A percentile compares a stretch with the other conserved stretches of the same genome.
phyloP scores from a whole-genome alignment of 2,888 invertebrate species.

The Troilus luridus region DNA sequence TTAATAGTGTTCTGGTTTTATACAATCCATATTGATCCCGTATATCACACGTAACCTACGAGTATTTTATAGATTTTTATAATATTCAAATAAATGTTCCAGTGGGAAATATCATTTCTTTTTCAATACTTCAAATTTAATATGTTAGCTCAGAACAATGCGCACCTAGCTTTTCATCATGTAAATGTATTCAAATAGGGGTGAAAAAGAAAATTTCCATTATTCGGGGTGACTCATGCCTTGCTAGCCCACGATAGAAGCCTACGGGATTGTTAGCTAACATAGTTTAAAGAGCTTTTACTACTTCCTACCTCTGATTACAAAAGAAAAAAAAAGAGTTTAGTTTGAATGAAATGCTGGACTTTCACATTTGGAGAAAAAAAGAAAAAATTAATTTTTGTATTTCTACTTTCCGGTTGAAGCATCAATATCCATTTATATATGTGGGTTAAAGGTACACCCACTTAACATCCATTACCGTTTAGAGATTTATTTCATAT shows the following conservation, averaged over 20 bases:
- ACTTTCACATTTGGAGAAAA: background rate
- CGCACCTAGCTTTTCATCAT: background rate
- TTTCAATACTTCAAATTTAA: no score
- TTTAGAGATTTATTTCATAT: no score
- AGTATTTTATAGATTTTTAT: no score
- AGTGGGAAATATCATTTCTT: no score
- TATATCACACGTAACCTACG: no score
- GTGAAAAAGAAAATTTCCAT: conserved; percentile 22
- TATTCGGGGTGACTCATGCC: background rate
- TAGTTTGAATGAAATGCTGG: background rate
- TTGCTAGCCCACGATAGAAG: background rate
- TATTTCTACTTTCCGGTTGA: no score
- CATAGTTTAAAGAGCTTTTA: background rate
- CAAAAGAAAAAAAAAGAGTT: background rate
- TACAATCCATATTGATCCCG: no score
- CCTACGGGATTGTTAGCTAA: background rate
- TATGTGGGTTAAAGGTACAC: no score
- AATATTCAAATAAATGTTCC: no score
- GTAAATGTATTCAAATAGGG: background rate
- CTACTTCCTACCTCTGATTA: background rate
- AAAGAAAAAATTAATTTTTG: background rate
- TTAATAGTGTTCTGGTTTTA: no score
- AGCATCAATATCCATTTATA: no score
- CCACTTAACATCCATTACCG: no score
- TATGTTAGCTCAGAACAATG: background rate